Evolutionary conservation across 2,113 vertebrate genomes (phyloP), one percentile per base, ranked within the genome.

Genomic region (Lepus europaeus): DNA sequence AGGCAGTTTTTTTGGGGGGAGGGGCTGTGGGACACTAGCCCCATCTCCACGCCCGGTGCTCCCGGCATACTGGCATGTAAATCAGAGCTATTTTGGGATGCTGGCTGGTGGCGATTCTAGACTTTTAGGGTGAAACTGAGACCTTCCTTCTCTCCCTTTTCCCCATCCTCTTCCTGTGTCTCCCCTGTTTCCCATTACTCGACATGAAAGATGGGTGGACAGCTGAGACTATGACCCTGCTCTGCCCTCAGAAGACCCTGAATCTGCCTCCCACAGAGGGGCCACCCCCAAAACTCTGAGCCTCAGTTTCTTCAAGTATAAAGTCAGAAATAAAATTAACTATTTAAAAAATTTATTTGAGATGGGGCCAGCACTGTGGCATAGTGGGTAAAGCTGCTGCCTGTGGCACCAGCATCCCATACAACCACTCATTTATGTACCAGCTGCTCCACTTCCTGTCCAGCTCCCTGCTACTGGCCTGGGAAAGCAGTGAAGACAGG

Each of bases 51-150:
- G 81, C 76, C 39, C 9, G 3, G 10, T 92, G 66, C 29, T 94
- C 83, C 56, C 45, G 83, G 63, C 49, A 70, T 83, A 79, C 13
- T 17, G 68, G 92, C 56, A 19, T 91, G 91, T 95, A 95, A 94
- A 94, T 63, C 89, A 83, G 88, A 70, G 29, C 83, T 94, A 93
- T 95, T 96, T 76, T 45, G 31, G 45, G 91, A 80, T 91, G 49
- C 79, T 72, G 95, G 51, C 70, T 93, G 92, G 74, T 82, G 70
- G 25, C 51, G 63, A 80, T 63, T 90, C 72, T 79, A 81, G 87
- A 69, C 86, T 86, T 95, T 90, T 83, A 93, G 69, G 80, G 72
- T 88, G 53, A 91, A 95, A 53, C 33, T 4, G 72, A 90, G 94
- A 90, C 51, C 59, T 73, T 61, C 25, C 9, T 79, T 61, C 45